Evolutionary conservation across 1,140 invertebrate species (phyloP).

Genomic region (Temnothorax longispinosus): DNA sequence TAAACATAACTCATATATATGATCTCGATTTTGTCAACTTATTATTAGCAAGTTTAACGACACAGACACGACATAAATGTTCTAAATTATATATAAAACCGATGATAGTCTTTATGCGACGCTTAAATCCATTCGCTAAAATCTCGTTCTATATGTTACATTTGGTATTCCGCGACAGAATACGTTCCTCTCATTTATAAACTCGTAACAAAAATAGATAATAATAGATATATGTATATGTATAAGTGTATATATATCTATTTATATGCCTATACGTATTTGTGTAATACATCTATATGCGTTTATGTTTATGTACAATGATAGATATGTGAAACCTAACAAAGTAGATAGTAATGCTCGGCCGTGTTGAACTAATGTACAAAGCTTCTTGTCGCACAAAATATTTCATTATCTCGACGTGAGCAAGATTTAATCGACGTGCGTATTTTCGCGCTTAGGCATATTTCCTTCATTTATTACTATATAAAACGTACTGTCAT

Average conservation of each 20-base stretch:
- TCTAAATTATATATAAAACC: constrained; percentile 57
- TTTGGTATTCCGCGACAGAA: constrained; percentile 72
- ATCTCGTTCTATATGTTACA: constrained; percentile 60
- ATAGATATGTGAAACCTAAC: constrained; percentile 80
- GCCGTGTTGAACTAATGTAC: constrained; percentile 23
- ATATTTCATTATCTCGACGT: constrained; percentile 66
- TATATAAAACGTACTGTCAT: background rate
- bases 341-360: constrained; percentile 67
- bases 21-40: constrained; percentile 40
- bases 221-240: constrained; percentile 76
- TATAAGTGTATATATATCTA: constrained; percentile 73
- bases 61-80: constrained; percentile 55
- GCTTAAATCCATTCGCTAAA: constrained; percentile 52
- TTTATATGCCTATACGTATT: constrained; percentile 77
- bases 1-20: constrained; percentile 62
- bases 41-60: background rate
- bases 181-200: constrained; percentile 77
- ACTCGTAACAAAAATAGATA: constrained; percentile 81
- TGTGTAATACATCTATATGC: constrained; percentile 75
- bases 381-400: constrained; percentile 60
- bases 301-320: constrained; percentile 83
- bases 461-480: background rate
- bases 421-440: constrained; percentile 61
- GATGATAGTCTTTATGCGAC: constrained; percentile 28
- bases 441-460: constrained; percentile 48